Evolutionary conservation across 2,113 vertebrate species (phyloP).

Genomic region (Indicator maculatus): DNA sequence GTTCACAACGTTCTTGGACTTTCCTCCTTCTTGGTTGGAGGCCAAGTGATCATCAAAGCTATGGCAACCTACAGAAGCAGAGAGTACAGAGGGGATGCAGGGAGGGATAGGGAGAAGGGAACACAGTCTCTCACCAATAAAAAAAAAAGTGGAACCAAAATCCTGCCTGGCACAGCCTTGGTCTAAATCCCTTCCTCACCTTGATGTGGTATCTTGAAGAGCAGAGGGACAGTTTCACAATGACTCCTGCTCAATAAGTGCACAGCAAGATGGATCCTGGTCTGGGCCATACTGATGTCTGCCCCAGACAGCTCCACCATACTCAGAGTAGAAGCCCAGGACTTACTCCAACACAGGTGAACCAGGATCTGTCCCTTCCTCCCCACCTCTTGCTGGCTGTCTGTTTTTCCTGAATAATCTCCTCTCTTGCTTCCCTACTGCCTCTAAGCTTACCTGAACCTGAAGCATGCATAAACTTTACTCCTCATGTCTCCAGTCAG

Average conservation of each 20-base stretch:
- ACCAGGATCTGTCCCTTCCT: not conserved
- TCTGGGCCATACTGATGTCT: not conserved
- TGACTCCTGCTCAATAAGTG: not conserved
- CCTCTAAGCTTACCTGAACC: not conserved
- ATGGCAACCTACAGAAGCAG: conserved; percentile 84
- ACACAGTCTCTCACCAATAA: conserved; percentile 55
- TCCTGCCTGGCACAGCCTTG: not conserved
- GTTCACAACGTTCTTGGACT: conserved; percentile 96
- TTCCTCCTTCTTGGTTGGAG: conserved; percentile 91
- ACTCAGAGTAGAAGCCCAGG: not conserved
- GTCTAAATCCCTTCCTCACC: not conserved
- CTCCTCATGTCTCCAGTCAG: not conserved
- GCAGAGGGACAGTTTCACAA: not conserved
- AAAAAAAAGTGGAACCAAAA: not conserved
- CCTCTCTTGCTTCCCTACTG: not conserved
- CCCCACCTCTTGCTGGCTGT: not conserved
- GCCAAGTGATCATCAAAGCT: conserved; percentile 92
- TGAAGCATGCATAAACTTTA: not conserved
- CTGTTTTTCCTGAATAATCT: not conserved
- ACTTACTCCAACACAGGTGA: not conserved
- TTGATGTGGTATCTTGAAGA: not conserved
- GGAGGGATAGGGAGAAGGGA: conserved; percentile 22
- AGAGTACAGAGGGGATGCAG: conserved; percentile 57
- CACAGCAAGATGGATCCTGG: not conserved
- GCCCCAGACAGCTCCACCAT: not conserved